A percentile compares a stretch with the other conserved stretches of the same genome.
Evolutionary conservation across 2,113 vertebrate genomes (phyloP).

Genomic region (Synchiropus splendidus): DNA sequence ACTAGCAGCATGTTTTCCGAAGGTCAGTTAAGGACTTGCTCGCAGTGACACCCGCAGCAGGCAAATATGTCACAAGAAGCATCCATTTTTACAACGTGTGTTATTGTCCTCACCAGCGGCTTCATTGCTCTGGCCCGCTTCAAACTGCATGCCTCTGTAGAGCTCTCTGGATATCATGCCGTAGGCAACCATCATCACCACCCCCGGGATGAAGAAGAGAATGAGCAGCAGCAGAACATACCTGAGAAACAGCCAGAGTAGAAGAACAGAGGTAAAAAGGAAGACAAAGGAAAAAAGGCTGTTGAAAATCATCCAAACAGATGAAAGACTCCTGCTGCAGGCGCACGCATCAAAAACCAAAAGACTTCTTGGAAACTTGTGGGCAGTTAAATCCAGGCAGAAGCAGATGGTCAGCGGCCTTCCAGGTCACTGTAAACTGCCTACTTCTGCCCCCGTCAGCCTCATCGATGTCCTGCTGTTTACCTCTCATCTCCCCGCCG

Average conservation of each 20-base stretch:
- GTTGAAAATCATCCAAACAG: not conserved
- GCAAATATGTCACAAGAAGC: too few relatives aligned
- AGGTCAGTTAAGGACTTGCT: too few relatives aligned
- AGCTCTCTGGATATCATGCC: conserved; percentile 74
- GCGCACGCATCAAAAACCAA: not conserved
- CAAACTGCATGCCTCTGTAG: conserved; percentile 69
- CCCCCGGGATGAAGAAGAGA: conserved; percentile 69
- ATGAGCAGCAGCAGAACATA: conserved; percentile 66
- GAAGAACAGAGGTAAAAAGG: not conserved
- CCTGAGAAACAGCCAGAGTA: conserved; percentile 44
- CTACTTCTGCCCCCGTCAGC: too few relatives aligned
- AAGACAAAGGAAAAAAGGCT: not conserved
- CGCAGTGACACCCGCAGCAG: too few relatives aligned
- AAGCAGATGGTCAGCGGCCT: too few relatives aligned
- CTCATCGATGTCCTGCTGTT: too few relatives aligned
- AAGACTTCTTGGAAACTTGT: too few relatives aligned
- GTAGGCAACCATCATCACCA: conserved; percentile 71
- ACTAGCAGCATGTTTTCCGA: too few relatives aligned
- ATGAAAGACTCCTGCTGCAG: not conserved
- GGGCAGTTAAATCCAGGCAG: too few relatives aligned
- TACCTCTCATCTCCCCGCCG: too few relatives aligned
- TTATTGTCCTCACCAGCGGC: conserved; percentile 47
- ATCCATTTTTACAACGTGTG: not conserved
- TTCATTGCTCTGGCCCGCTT: conserved; percentile 58
- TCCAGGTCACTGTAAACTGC: too few relatives aligned